Conservation (phyloP, 2,797 vertebrate genomes). For the Argentina silus region DNA sequence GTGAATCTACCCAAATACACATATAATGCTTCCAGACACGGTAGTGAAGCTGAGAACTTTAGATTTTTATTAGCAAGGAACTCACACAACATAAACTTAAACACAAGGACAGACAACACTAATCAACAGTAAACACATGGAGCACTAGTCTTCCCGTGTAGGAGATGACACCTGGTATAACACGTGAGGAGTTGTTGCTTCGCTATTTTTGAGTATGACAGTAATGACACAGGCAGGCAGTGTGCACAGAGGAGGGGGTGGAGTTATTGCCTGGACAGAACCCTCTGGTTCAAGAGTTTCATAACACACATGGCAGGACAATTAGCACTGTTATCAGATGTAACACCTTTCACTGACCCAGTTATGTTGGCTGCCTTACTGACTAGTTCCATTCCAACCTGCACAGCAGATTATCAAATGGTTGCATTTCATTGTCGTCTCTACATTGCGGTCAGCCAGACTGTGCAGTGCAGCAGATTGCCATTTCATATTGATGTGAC, state of each 20-base stretch:
- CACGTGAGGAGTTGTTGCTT: constrained; percentile 8
- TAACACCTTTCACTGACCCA: not conserved
- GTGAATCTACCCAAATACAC: too few species aligned
- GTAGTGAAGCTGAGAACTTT: not conserved
- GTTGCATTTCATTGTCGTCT: too few species aligned
- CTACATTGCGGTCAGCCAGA: too few species aligned
- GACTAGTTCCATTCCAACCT: not conserved
- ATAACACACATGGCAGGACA: not conserved
- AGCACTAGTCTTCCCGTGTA: not conserved
- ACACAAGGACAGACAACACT: not conserved
- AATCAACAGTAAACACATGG: not conserved
- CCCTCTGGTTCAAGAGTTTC: not conserved
- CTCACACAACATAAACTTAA: constrained; percentile 11
- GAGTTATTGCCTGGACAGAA: not conserved
- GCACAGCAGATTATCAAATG: too few species aligned
- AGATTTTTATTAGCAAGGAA: constrained; percentile 6
- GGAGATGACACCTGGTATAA: not conserved
- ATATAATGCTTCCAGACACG: too few species aligned
- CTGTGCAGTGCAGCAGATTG: too few species aligned
- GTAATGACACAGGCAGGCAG: not conserved
- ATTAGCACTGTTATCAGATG: not conserved
- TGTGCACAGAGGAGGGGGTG: not conserved
- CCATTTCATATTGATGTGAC: too few species aligned
- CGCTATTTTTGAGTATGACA: constrained; percentile 25
- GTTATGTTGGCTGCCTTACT: not conserved